Evolutionary conservation across 2,113 vertebrate genomes (phyloP), one percentile per base, ranked within the genome.

Genomic region (Psammodynastes pulverulentus): DNA sequence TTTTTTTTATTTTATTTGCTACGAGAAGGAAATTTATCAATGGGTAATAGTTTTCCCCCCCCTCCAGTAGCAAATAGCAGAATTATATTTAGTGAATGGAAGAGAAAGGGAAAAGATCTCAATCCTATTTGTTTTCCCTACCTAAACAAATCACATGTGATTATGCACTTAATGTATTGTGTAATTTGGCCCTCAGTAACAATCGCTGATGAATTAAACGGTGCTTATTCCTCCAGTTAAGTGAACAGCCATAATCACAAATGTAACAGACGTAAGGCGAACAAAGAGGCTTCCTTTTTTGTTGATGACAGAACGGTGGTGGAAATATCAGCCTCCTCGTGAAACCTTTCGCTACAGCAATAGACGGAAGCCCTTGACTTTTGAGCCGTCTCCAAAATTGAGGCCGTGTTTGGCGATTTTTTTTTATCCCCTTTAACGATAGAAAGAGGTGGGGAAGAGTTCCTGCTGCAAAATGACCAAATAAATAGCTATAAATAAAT

Each of bases 391-490:
- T 93, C n/a, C 87, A 62, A 93, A 91, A 94, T 79, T 79, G 91
- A 95, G 3, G 0, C 85, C 90, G 24, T 39, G 85, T 94, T 94
- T 93, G 48, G 92, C 94, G 52, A 94, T 95, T 95, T 86, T 84
- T 95, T 95, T 86, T 84, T 92, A 94, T 93, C 52, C 58, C 96
- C 91, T 85, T 51, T 51, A 62, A 56, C 29, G 85, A 93, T 67
- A 56, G 92, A 96, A 62, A 97, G 96, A 95, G 95, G 96, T 94
- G 96, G 95, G n/a, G n/a, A n/a, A 88, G 93, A 96, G 95, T 95
- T 94, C 85, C 94, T 90, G 95, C 97, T 97, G 97, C 98, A 97
- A 97, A 97, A 97, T 39, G 43, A 79, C 17, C 34, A 79, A 43
- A 79, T 79, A 79, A 79, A 79, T 79, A 34, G 62, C 62, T 67